Evolutionary conservation across 2,888 invertebrate species (phyloP).

Genomic region (Agriopis aurantiaria): DNA sequence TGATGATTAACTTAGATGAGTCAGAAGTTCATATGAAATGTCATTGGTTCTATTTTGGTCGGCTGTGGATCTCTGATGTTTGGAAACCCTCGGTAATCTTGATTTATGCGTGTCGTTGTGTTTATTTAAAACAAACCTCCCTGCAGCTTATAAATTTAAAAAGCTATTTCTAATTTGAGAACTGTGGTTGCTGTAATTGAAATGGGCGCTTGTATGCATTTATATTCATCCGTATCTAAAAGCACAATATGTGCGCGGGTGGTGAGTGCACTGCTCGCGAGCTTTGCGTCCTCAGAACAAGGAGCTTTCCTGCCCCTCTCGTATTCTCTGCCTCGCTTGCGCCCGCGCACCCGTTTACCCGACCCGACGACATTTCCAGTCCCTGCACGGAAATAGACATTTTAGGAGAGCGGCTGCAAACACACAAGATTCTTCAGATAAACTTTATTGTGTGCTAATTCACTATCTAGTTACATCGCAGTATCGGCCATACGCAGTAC

Average conservation of each 20-base stretch:
- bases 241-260: constrained; percentile 65
- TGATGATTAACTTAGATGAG: constrained; percentile 36
- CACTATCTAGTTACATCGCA: constrained; percentile 61
- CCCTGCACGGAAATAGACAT: constrained; percentile 77
- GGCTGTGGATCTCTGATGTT: constrained; percentile 57
- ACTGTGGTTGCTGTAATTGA: constrained; percentile 62
- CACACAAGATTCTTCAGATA: constrained; percentile 64
- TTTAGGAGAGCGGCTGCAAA: constrained; percentile 74
- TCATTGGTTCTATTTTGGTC: constrained; percentile 56
- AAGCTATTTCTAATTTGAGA: constrained; percentile 49
- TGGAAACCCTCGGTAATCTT: constrained; percentile 64
- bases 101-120: constrained; percentile 56
- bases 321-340: constrained; percentile 45
- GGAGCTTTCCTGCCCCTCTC: constrained; percentile 56
- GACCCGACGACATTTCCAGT: constrained; percentile 79
- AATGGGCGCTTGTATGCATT: constrained; percentile 72
- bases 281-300: constrained; percentile 73
- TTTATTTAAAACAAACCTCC: constrained; percentile 53
- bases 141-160: constrained; percentile 36
- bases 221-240: constrained; percentile 67
- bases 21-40: constrained; percentile 44
- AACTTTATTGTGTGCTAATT: constrained; percentile 81
- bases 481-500: constrained; percentile 49
- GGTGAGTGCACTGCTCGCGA: constrained; percentile 75
- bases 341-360: constrained; percentile 76